A percentile compares a stretch with the other conserved stretches of the same genome.
phyloP scores from a whole-genome alignment of 1,140 invertebrate genomes.

The Drosophila parvula region DNA sequence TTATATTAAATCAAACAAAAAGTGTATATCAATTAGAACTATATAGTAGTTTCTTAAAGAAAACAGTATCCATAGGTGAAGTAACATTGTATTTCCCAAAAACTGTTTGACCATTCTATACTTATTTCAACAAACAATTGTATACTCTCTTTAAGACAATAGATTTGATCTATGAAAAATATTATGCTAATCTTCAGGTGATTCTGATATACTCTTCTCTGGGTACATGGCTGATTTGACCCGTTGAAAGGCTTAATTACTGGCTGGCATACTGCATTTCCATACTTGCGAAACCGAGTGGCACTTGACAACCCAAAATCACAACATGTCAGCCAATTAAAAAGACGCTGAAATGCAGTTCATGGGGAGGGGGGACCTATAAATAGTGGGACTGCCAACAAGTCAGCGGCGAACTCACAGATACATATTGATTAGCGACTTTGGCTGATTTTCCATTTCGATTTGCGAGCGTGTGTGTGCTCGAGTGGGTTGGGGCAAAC shows the following conservation, averaged over 20 bases:
- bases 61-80: no score
- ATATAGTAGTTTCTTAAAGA: background rate
- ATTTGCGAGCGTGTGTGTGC: conserved; percentile 22
- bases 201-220: background rate
- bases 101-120: background rate
- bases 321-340: conserved; percentile 81
- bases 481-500: conserved; percentile 30
- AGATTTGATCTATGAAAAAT: background rate
- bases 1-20: background rate
- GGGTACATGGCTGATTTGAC: background rate
- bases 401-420: conserved; percentile 33
- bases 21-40: background rate
- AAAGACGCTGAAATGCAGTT: conserved; percentile 61
- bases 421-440: conserved; percentile 61
- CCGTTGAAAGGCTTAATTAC: conserved; percentile 46
- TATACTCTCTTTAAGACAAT: background rate
- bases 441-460: conserved; percentile 64
- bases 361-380: conserved; percentile 13
- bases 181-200: background rate
- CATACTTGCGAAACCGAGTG: conserved; percentile 12
- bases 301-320: conserved; percentile 72
- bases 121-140: background rate
- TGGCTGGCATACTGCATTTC: conserved; percentile 36
- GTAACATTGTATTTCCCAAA: background rate
- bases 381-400: conserved; percentile 38